Evolutionary conservation across 2,888 invertebrate species (phyloP).

Genomic region (Isoperla grammatica): DNA sequence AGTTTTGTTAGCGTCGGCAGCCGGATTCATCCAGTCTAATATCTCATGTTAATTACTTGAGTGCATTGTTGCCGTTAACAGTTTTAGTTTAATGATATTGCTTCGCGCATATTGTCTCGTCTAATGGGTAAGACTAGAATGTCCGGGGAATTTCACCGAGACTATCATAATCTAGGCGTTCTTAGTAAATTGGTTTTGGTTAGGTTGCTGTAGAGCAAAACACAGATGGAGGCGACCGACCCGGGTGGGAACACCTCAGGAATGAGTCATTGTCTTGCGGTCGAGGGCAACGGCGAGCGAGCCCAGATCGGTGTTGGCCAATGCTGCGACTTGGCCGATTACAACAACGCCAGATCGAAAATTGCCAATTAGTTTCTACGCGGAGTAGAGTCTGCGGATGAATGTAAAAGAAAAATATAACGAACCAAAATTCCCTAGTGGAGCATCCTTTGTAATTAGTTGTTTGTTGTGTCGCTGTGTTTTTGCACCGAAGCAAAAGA

Average conservation of each 20-base stretch:
- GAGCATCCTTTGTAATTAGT: no score
- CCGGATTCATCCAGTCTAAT: no score
- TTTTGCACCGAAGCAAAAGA: no score
- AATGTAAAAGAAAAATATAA: no score
- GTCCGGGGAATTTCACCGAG: constrained; percentile 9
- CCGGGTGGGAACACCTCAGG: background rate
- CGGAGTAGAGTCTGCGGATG: no score
- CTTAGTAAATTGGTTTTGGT: constrained; percentile 15
- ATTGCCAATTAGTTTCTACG: constrained; percentile 11
- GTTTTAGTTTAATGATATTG: constrained; percentile 13
- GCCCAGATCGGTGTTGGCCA: no score
- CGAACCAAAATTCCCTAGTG: no score
- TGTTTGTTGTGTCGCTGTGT: no score
- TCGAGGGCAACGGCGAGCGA: no score
- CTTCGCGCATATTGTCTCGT: background rate
- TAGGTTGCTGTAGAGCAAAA: constrained; percentile 2
- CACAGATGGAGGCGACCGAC: background rate
- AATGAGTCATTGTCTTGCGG: background rate
- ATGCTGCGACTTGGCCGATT: constrained; percentile 9
- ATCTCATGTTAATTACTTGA: no score
- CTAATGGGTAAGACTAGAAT: background rate
- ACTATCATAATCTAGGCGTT: constrained; percentile 12
- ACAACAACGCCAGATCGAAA: constrained; percentile 7
- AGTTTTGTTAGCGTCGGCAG: no score
- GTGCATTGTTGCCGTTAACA: constrained; percentile 5